Percentiles rank a stretch among this genome's conserved stretches.
These are phyloP conservation scores for Callithrix jacchus DNA, from an alignment of 2,113 vertebrate genomes.

Conservation along the genomic window DNA sequence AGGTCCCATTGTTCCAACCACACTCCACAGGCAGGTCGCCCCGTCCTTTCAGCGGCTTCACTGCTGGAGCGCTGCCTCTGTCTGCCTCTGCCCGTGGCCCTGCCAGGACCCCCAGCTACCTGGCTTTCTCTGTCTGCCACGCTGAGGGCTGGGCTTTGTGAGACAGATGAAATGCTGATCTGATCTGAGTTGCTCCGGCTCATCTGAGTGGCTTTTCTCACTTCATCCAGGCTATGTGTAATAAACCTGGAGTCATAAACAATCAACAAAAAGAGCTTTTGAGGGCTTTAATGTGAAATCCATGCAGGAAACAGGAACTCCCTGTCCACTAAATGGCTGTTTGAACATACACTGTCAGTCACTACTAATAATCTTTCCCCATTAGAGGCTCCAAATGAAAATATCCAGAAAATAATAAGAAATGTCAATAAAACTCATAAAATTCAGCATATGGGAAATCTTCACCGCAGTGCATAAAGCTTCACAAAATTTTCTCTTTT, in stretches of 20 bases:
- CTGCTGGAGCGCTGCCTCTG: too few relatives aligned
- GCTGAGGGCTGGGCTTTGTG: background rate
- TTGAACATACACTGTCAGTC: background rate
- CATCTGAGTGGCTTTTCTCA: background rate
- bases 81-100: too few relatives aligned
- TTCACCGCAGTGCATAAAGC: background rate
- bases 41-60: background rate
- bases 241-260: background rate
- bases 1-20: background rate
- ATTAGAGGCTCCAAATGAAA: background rate
- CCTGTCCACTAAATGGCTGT: background rate
- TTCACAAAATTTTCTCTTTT: constrained; percentile 22
- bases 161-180: background rate
- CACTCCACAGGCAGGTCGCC: accelerated
- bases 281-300: background rate
- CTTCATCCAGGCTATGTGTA: background rate
- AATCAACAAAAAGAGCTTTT: background rate
- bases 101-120: background rate
- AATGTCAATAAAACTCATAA: background rate
- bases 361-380: background rate
- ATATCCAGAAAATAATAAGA: background rate
- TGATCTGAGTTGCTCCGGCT: accelerated
- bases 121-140: background rate
- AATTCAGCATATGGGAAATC: background rate
- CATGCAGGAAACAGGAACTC: background rate